These are phyloP conservation scores for Nemopilema nomurai DNA, from an alignment of 30 jellyfish, hydroid and myxozoan genomes.

Conservation along the genomic window DNA sequence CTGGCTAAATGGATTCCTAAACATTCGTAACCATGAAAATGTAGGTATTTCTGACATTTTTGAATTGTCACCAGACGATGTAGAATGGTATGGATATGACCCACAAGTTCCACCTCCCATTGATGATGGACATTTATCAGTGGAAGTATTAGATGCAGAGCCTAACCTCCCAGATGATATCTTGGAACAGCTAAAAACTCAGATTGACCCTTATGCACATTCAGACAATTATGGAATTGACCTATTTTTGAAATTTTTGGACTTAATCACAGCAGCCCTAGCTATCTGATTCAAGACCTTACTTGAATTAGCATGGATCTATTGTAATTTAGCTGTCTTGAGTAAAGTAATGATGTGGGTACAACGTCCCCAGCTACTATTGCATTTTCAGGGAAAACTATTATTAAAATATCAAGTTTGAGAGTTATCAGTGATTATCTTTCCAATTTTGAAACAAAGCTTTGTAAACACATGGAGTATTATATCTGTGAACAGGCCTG, in stretches of 20 bases:
- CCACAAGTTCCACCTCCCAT: constrained; percentile 30
- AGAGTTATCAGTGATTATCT: too few relatives aligned
- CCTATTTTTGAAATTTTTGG: constrained; percentile 24
- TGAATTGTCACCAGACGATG: constrained; percentile 9
- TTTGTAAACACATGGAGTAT: too few relatives aligned
- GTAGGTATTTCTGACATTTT: constrained; percentile 17
- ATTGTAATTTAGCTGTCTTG: neutral
- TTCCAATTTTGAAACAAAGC: too few relatives aligned
- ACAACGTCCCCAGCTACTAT: neutral
- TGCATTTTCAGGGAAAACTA: too few relatives aligned
- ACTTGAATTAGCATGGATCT: neutral
- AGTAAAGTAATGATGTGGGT: neutral
- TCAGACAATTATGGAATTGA: constrained; percentile 29
- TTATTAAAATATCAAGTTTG: neutral
- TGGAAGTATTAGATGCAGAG: constrained; percentile 38
- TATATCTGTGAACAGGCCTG: too few relatives aligned
- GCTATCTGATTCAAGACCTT: neutral
- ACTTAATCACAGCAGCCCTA: constrained; percentile 7
- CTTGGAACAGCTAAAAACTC: constrained; percentile 18
- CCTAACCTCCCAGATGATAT: constrained; percentile 25
- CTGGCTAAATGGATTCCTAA: constrained; percentile 45
- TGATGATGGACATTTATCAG: constrained; percentile 33
- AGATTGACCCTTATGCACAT: constrained; percentile 41
- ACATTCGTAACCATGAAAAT: constrained; percentile 30
- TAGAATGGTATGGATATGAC: constrained; percentile 50